Conservation (phyloP, 2,113 vertebrate genomes). For the Erythrocebus patas region DNA sequence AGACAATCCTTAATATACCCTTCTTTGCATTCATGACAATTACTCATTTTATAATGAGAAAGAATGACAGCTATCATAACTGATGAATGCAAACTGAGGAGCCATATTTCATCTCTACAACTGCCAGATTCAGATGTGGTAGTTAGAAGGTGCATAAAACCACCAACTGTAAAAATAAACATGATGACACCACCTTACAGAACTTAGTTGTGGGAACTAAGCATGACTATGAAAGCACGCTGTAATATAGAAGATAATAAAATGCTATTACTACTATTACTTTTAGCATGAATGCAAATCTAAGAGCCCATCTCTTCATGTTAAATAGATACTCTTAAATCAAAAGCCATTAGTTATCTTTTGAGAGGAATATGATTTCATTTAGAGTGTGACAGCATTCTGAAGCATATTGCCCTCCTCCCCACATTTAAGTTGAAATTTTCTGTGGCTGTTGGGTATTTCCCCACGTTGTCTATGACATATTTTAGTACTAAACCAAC, state of each 20-base stretch:
- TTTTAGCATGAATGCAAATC: not conserved
- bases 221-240: not conserved
- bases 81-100: not conserved
- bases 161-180: not conserved
- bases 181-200: not conserved
- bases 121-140: not conserved
- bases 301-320: not conserved
- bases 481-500: not conserved
- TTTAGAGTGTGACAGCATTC: not conserved
- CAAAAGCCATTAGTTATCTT: not conserved
- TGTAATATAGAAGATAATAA: slow-evolving; percentile 1
- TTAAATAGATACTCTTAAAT: not conserved
- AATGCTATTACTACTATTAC: not conserved
- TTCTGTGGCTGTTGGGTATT: not conserved
- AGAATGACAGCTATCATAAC: not conserved
- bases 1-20: not conserved
- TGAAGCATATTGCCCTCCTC: not conserved
- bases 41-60: not conserved
- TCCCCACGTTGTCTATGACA: not conserved
- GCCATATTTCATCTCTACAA: not conserved
- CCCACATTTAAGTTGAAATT: not conserved
- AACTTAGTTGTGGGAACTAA: not conserved
- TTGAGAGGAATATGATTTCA: not conserved
- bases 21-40: not conserved
- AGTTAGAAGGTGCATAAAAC: not conserved